Evolutionary conservation across 2,797 vertebrate species (phyloP), one percentile per base, ranked within the genome.

Genomic region (Macropus fuliginosus): DNA sequence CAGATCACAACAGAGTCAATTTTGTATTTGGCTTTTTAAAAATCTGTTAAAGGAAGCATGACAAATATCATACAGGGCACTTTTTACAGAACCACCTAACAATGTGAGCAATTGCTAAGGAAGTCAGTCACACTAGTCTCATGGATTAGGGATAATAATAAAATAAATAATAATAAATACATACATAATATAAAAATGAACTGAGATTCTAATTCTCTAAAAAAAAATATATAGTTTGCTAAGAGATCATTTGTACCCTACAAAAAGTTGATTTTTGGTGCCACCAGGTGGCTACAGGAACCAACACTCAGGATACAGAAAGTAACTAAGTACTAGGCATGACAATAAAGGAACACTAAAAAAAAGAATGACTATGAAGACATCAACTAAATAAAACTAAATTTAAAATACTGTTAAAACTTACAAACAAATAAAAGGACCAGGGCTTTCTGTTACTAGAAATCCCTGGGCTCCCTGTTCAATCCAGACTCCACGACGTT

Each of bases 201-300:
- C 31, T 92, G 90, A 56, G 54, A 66, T 52, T 56, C 40, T 81
- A 46, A 81, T 81, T 81, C n/a, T 66, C 92, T 55, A 18, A 18
- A 28, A 59, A 59, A 93, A 46, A n/a, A 46, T 46, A 66, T 8
- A 0, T 34, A 24, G 56, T 62, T 50, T 93, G 92, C n/a, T 94
- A 18, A 91, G 54, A 74, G 54, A 87, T 28, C 66, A 81, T 56
- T 29, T 46, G 59, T 34, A 10, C 27, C 55, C 3, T 62, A 91
- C 55, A 91, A 57, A 87, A 87, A 87, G 40, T 18, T 91, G 90
- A 55, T 91, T 91, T 2, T 91, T 57, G 91, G 93, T 96, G 97
- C 97, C 97, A 98, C 87, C 97, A 97, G 92, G 96, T 94, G 97
- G 97, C 90, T 95, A 95, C 91, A 90, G 52, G 55, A 46, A 54